Evolutionary conservation across 2,888 invertebrate species (phyloP).

Genomic region (Dryadula phaetusa): DNA sequence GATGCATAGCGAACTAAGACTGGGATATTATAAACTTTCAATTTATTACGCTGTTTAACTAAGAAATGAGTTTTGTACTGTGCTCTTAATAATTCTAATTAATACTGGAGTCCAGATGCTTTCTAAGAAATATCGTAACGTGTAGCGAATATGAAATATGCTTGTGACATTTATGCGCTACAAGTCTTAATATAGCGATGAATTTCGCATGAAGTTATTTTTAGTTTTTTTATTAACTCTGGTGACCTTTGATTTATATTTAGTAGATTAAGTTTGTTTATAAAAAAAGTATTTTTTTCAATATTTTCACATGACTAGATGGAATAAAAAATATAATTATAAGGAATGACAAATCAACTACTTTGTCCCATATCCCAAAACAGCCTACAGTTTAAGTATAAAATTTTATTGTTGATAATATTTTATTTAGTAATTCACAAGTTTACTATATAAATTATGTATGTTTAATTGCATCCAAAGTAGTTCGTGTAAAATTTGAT

Average conservation of each 20-base stretch:
- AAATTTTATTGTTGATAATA: too few relatives aligned
- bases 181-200: slow-evolving; percentile 20
- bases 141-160: slow-evolving; percentile 39
- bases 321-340: too few relatives aligned
- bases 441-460: too few relatives aligned
- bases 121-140: slow-evolving; percentile 42
- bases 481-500: too few relatives aligned
- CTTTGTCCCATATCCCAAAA: too few relatives aligned
- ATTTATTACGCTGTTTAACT: slow-evolving; percentile 36
- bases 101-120: slow-evolving; percentile 37
- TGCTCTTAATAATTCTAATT: slow-evolving; percentile 41
- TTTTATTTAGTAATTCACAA: too few relatives aligned
- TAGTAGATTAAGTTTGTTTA: background rate
- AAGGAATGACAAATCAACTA: too few relatives aligned
- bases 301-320: too few relatives aligned
- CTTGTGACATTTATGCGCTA: slow-evolving; percentile 26
- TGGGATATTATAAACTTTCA: slow-evolving; percentile 28
- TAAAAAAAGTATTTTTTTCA: too few relatives aligned
- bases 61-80: slow-evolving; percentile 37
- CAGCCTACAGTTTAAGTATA: too few relatives aligned
- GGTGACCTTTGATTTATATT: background rate
- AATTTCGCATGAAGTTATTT: slow-evolving; percentile 11
- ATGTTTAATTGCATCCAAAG: too few relatives aligned
- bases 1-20: slow-evolving; percentile 29
- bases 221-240: background rate